Conservation (phyloP, 1,140 invertebrate species). For the Eueides isabella region DNA sequence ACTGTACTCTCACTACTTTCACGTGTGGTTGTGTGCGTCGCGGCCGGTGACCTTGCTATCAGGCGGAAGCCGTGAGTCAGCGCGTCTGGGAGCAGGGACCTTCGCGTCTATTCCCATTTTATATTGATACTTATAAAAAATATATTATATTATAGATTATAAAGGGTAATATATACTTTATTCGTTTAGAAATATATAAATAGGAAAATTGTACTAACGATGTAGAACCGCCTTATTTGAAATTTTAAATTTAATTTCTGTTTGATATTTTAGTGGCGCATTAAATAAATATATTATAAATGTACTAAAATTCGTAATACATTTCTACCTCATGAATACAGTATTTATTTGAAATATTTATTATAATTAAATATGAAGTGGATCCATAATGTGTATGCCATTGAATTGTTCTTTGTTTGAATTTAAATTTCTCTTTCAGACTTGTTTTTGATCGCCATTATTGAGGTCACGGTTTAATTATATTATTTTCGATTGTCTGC, state of each 20-base stretch:
- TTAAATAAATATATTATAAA: too few relatives aligned
- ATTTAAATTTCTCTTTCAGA: constrained; percentile 45
- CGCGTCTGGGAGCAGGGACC: constrained; percentile 76
- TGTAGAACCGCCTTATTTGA: background rate
- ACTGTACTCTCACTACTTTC: constrained; percentile 80
- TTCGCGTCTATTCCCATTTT: constrained; percentile 58
- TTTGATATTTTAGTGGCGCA: too few relatives aligned
- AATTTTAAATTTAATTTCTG: background rate
- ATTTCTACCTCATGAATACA: background rate
- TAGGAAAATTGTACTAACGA: background rate
- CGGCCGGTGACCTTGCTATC: constrained; percentile 81
- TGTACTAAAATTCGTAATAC: background rate
- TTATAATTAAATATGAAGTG: background rate
- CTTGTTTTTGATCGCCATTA: constrained; percentile 38
- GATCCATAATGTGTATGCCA: background rate
- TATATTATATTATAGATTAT: background rate
- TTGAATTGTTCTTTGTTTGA: constrained; percentile 37
- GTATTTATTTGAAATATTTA: background rate
- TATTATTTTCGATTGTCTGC: constrained; percentile 20
- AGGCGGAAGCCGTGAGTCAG: constrained; percentile 80
- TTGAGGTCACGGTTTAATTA: constrained; percentile 39
- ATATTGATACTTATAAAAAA: constrained; percentile 23
- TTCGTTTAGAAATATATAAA: background rate
- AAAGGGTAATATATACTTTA: background rate
- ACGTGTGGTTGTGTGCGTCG: constrained; percentile 56